Conservation (phyloP, 2,888 invertebrate genomes). For the Nemoura dubitans region DNA sequence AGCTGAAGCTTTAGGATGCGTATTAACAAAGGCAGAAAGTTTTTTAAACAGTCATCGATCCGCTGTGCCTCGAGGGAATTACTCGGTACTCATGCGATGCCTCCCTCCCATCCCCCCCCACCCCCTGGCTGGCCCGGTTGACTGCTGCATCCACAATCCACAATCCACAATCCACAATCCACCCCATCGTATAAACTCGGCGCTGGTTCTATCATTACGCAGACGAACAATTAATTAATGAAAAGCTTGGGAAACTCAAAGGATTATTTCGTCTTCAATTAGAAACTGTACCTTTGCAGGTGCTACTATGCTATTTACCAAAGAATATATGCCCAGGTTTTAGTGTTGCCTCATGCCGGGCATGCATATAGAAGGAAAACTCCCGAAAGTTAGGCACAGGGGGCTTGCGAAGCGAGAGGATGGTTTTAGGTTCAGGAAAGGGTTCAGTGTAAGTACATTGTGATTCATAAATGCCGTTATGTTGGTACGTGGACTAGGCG, state of each 20-base stretch:
- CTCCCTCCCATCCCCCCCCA: background rate
- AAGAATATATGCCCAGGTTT: too few relatives aligned
- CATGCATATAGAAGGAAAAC: background rate
- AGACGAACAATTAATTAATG: background rate
- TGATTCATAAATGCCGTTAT: background rate
- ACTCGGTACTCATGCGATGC: background rate
- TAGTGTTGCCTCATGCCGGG: background rate
- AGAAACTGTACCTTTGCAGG: background rate
- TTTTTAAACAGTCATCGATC: conserved; percentile 12
- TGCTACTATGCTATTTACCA: too few relatives aligned
- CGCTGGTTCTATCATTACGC: background rate
- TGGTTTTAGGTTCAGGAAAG: background rate
- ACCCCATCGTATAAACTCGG: background rate
- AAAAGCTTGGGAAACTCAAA: background rate
- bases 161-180: background rate
- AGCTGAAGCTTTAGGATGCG: background rate
- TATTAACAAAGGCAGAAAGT: conserved; percentile 12
- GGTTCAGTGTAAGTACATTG: background rate
- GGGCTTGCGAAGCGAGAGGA: background rate
- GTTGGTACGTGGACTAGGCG: background rate
- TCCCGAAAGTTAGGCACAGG: background rate
- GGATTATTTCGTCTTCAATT: background rate
- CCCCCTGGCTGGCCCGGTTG: background rate
- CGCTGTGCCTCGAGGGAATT: background rate
- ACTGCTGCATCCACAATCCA: conserved; percentile 12